These are phyloP conservation scores for Toxotes chatareus DNA, from an alignment of 2,113 vertebrate species.

Conservation along the genomic window DNA sequence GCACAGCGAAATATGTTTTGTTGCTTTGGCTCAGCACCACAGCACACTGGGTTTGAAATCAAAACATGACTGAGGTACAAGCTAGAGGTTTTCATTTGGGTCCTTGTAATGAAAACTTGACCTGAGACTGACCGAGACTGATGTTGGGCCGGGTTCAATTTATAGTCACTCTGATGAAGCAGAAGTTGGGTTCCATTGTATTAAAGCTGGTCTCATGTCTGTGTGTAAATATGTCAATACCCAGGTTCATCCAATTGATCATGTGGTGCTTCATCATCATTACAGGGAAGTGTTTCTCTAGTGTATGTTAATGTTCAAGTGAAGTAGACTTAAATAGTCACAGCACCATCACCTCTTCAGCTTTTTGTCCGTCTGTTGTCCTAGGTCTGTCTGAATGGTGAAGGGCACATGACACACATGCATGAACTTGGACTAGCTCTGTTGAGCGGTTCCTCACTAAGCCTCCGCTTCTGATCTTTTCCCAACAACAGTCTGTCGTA, in stretches of 20 bases:
- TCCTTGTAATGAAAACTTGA: not conserved
- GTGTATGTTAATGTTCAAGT: not conserved
- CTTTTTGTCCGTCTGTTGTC: not conserved
- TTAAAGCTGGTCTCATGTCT: not conserved
- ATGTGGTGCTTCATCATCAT: not conserved
- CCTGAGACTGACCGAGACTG: not conserved
- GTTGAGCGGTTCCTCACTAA: constrained; percentile 42
- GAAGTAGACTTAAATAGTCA: not conserved
- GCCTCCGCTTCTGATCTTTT: constrained; percentile 48
- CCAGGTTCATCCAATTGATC: not conserved
- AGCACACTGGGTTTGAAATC: not conserved
- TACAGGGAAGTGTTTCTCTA: too few species aligned
- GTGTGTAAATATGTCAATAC: not conserved
- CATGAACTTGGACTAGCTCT: constrained; percentile 8
- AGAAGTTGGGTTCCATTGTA: not conserved
- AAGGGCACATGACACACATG: constrained; percentile 22
- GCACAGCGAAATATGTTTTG: not conserved
- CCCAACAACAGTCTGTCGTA: constrained; percentile 42
- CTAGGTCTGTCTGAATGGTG: not conserved
- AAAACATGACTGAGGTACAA: not conserved
- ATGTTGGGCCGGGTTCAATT: not conserved
- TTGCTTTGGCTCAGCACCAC: constrained; percentile 8
- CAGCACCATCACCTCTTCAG: not conserved
- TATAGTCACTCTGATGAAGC: not conserved
- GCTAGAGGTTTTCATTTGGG: not conserved